Evolutionary conservation across 1,140 invertebrate species (phyloP).

Genomic region (Papilio polytes): DNA sequence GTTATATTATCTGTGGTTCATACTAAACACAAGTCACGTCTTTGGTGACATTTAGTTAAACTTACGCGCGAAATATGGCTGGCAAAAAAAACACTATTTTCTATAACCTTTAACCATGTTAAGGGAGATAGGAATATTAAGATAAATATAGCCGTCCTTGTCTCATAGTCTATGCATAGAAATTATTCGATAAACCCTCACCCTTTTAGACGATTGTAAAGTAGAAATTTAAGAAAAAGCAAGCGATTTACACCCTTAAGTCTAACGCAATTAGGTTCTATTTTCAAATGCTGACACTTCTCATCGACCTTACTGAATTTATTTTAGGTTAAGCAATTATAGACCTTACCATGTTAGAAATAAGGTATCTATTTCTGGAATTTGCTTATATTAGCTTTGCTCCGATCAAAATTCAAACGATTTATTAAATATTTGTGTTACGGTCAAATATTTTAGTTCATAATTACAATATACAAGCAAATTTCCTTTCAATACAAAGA

Average conservation of each 20-base stretch:
- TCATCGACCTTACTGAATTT: not conserved
- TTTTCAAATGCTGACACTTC: not conserved
- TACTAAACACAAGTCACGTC: too few species aligned
- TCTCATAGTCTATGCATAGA: not conserved
- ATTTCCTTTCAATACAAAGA: not conserved
- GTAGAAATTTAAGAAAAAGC: not conserved
- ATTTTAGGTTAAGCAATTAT: not conserved
- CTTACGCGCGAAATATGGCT: too few species aligned
- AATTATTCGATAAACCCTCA: not conserved
- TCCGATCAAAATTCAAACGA: not conserved
- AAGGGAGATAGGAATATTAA: not conserved
- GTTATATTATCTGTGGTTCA: too few species aligned
- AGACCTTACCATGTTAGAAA: not conserved
- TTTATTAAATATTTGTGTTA: conserved; percentile 17
- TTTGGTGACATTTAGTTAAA: too few species aligned
- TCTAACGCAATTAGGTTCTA: not conserved
- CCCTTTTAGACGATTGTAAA: conserved; percentile 8
- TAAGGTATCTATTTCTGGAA: not conserved
- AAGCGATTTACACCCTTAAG: not conserved
- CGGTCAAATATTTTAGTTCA: conserved; percentile 1
- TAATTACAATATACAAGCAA: not conserved
- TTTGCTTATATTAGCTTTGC: not conserved
- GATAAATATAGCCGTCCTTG: not conserved
- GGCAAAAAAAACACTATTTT: too few species aligned
- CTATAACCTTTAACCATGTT: not conserved